Evolutionary conservation across 2,113 vertebrate species (phyloP).

Genomic region (Orthonyx spaldingii): DNA sequence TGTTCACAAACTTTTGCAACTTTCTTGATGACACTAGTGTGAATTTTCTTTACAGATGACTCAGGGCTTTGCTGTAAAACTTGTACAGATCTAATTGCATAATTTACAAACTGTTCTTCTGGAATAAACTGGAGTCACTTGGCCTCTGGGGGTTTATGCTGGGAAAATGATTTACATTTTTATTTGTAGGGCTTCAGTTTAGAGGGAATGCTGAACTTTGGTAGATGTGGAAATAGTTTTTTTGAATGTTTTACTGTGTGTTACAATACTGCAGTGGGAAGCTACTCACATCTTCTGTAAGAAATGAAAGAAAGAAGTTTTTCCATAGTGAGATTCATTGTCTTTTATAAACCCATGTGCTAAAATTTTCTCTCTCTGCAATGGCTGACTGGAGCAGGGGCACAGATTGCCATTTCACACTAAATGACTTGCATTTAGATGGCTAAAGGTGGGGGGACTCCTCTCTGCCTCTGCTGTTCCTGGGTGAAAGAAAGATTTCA

Average conservation of each 20-base stretch:
- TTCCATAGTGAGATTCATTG: neutral
- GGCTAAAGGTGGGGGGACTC: neutral
- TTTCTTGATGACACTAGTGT: neutral
- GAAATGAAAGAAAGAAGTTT: neutral
- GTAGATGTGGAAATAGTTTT: neutral
- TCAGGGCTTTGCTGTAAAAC: neutral
- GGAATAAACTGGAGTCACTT: neutral
- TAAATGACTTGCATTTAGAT: neutral
- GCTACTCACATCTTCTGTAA: neutral
- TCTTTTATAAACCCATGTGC: neutral
- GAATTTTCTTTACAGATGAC: slow-evolving; percentile 5
- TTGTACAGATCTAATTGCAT: neutral
- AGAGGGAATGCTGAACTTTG: neutral
- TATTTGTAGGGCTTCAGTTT: neutral
- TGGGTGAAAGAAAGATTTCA: neutral
- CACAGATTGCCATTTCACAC: neutral
- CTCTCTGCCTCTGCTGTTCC: neutral
- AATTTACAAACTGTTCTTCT: slow-evolving; percentile 17
- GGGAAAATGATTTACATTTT: slow-evolving; percentile 2
- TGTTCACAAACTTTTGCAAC: neutral
- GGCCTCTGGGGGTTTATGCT: neutral
- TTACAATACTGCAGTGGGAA: neutral
- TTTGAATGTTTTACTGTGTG: neutral
- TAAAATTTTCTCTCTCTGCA: neutral
- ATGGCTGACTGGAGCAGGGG: neutral